Conservation (phyloP, 1,140 invertebrate genomes). For the Microplitis mediator region DNA sequence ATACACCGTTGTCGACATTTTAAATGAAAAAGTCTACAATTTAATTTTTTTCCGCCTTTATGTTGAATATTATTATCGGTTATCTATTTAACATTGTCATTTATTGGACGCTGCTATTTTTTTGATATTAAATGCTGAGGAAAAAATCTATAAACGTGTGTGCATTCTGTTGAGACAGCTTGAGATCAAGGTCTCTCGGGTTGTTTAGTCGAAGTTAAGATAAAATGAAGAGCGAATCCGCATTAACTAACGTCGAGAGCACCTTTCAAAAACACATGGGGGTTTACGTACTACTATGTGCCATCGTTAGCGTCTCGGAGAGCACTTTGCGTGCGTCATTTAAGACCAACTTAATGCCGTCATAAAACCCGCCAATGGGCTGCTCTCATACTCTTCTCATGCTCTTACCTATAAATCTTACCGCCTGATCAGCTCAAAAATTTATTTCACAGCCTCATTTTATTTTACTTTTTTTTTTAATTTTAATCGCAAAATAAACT, state of each 20-base stretch:
- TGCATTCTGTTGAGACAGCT: no score
- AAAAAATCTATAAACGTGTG: not conserved
- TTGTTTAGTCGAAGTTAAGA: no score
- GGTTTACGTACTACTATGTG: not conserved
- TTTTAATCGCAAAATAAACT: no score
- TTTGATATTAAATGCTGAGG: not conserved
- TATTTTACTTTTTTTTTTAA: no score
- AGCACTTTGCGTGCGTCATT: constrained; percentile 44
- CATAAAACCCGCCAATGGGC: constrained; percentile 47
- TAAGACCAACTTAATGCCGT: constrained; percentile 48
- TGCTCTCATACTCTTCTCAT: constrained; percentile 31
- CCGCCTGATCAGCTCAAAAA: no score
- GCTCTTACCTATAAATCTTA: constrained; percentile 21
- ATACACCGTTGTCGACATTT: not conserved
- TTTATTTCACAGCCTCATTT: no score
- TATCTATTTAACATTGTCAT: no score
- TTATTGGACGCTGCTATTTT: no score
- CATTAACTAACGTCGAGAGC: no score
- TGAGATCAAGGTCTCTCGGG: no score
- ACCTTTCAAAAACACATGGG: no score
- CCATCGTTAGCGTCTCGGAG: constrained; percentile 24
- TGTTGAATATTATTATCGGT: not conserved
- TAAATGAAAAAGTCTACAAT: not conserved
- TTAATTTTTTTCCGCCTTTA: not conserved
- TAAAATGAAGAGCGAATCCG: no score